Conservation (phyloP, 2,113 vertebrate genomes). For the Alectura lathami region DNA sequence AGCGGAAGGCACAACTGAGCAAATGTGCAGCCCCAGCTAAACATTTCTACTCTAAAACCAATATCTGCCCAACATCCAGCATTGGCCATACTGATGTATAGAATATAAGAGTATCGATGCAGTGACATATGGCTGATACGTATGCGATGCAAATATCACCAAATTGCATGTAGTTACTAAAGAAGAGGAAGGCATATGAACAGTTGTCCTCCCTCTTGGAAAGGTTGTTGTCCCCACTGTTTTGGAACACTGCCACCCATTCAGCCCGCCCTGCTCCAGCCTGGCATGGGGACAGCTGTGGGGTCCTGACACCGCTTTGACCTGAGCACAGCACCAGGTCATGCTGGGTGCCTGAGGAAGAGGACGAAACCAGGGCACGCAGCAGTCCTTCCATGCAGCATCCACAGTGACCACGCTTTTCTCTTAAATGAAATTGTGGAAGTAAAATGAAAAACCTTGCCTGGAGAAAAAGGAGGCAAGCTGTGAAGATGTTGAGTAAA, state of each 20-base stretch:
- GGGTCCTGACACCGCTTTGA: background rate
- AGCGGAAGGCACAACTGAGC: background rate
- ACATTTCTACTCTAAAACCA: background rate
- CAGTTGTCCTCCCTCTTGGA: background rate
- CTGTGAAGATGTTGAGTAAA: background rate
- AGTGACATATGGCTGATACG: background rate
- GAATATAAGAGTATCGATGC: background rate
- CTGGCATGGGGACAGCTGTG: rapidly evolving
- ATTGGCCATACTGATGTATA: no score
- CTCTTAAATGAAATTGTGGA: background rate
- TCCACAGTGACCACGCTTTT: background rate
- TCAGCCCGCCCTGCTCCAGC: background rate
- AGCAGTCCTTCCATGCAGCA: background rate
- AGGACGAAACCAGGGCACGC: background rate
- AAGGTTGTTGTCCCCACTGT: background rate
- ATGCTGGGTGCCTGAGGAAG: background rate
- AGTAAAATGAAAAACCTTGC: slow-evolving; percentile 21
- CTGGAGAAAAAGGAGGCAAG: slow-evolving; percentile 27
- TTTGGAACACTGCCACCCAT: background rate
- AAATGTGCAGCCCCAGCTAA: rapidly evolving
- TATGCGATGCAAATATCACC: background rate
- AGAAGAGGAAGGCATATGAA: background rate
- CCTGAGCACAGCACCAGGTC: background rate
- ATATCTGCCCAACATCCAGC: background rate
- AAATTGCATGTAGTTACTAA: background rate